These are phyloP conservation scores for Temnothorax nylanderi DNA, from an alignment of 1,140 invertebrate species.

Conservation along the genomic window DNA sequence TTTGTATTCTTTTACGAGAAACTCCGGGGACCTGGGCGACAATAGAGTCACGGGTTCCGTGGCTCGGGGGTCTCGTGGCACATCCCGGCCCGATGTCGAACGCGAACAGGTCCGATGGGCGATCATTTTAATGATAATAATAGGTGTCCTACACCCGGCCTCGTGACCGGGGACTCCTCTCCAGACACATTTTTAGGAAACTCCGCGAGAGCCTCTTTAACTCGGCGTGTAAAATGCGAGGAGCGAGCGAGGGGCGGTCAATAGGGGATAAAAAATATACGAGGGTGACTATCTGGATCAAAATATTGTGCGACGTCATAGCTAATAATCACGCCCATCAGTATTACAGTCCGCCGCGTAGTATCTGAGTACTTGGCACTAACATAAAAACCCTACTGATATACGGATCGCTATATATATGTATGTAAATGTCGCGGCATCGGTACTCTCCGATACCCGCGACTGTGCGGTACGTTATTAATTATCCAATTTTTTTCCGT, in stretches of 20 bases:
- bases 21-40: conserved; percentile 7
- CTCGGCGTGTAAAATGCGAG: conserved; percentile 8
- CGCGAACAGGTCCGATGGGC: conserved; percentile 36
- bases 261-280: neutral
- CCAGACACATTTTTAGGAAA: conserved; percentile 19
- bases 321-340: neutral
- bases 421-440: neutral
- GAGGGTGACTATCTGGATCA: neutral
- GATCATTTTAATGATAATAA: conserved; percentile 69
- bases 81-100: conserved; percentile 3
- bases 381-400: neutral
- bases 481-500: conserved; percentile 47
- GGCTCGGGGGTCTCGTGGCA: neutral
- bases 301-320: neutral
- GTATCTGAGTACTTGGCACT: neutral
- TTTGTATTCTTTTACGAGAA: conserved; percentile 71
- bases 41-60: conserved; percentile 37
- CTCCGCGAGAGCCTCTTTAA: neutral
- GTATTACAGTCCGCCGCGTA: neutral
- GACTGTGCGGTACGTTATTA: conserved; percentile 20
- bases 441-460: neutral
- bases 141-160: neutral
- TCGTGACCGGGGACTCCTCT: conserved; percentile 12
- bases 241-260: neutral
- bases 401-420: neutral